A percentile compares a stretch with the other conserved stretches of the same genome.
Evolutionary conservation across 2,797 vertebrate genomes (phyloP).

Genomic region (Glyptemys insculpta): DNA sequence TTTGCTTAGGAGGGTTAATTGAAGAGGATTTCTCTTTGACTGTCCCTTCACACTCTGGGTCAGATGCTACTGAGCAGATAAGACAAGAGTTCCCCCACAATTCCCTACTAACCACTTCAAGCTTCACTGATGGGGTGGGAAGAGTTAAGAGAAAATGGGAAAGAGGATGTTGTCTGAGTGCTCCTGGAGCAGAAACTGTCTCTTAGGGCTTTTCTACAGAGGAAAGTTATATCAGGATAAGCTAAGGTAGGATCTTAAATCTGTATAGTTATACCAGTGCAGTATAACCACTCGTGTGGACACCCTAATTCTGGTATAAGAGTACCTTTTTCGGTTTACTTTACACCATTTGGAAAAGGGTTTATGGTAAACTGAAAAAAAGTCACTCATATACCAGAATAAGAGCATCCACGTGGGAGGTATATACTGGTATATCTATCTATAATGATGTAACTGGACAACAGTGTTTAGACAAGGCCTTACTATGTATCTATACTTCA

Average conservation of each 20-base stretch:
- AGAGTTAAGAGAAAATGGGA: not conserved
- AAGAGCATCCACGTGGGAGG: not conserved
- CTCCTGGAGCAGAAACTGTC: not conserved
- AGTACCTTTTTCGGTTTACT: not conserved
- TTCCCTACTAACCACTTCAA: slow-evolving; percentile 52
- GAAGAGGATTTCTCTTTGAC: slow-evolving; percentile 18
- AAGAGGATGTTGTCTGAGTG: not conserved
- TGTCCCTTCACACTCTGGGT: slow-evolving; percentile 33
- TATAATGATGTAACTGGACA: too few relatives aligned
- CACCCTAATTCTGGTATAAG: not conserved
- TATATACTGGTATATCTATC: too few relatives aligned
- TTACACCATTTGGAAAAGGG: not conserved
- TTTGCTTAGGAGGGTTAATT: not conserved
- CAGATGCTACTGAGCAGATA: slow-evolving; percentile 51
- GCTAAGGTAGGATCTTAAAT: not conserved
- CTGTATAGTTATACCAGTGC: not conserved
- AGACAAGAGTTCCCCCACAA: slow-evolving; percentile 32
- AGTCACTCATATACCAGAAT: not conserved
- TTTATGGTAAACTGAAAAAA: not conserved
- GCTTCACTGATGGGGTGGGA: not conserved
- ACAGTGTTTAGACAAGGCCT: not conserved
- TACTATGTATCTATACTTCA: not conserved
- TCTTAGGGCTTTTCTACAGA: not conserved
- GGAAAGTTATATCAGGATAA: not conserved
- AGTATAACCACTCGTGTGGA: not conserved